Evolutionary conservation across 2,888 invertebrate genomes (phyloP), one percentile per base, ranked within the genome.

Genomic region (Notodonta dromedarius): DNA sequence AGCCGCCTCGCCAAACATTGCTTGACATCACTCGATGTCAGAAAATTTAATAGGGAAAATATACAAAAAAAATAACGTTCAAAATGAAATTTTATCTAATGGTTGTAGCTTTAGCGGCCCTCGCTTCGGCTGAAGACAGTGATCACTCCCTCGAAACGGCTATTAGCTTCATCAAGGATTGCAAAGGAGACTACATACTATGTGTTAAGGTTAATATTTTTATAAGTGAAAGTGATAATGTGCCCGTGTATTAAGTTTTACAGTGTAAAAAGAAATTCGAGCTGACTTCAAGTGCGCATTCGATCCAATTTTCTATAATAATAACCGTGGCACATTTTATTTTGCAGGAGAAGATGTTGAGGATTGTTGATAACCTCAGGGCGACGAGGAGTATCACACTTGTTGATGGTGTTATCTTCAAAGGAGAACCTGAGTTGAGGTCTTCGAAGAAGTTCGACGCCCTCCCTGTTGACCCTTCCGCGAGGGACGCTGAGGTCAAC

Each of bases 401-500:
- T 50, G 94, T 94, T 35, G 96, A 95, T 67, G 96, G 96, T 46
- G 93, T 96, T 58, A 90, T 92, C 60, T 87, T 94, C 78, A 95
- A 94, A 84, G 95, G 91, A 75, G 95, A 87, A 78, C 94, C 79
- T 4, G 92, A 90, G 40, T 72, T 80, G 72, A 88, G 82, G 74
- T 91, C 80, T 89, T 94, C 78, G 83, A 93, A 96, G 77, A 95
- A 95, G 74, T 94, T 95, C 35, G 95, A 96, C 69, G 91, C 95
- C 60, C 88, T 97, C 58, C 96, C 97, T 13, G 94, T 94, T n/a
- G 97, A 97, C 78, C 94, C 95, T 16, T 95, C 96, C 71, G 96
- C 96, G 13, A 95, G 96, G 60, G 97, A 97, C 84, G 94, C 95
- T 62, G 96, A 96, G 78, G 94, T 97, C 64, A 96, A 97, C 82